phyloP scores from a whole-genome alignment of 2,888 invertebrate genomes.

The Cheilosia variabilis region DNA sequence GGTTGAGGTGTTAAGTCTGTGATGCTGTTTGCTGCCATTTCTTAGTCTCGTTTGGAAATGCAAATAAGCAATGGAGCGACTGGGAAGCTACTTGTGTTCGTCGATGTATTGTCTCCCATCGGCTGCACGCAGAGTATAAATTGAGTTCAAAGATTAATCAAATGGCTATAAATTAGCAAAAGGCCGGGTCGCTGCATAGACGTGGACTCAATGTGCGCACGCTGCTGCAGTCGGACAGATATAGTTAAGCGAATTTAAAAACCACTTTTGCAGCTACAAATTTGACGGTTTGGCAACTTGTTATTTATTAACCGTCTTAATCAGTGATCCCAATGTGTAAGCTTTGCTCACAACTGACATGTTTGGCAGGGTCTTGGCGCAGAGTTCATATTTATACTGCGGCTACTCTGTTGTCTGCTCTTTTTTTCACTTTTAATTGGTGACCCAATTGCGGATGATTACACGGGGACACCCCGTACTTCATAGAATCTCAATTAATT shows the following conservation, averaged over 20 bases:
- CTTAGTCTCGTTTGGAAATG: conserved; percentile 45
- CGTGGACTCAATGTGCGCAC: background rate
- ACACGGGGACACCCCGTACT: conserved; percentile 69
- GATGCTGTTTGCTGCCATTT: conserved; percentile 35
- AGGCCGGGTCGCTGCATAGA: conserved; percentile 7
- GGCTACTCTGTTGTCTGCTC: background rate
- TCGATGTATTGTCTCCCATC: conserved; percentile 50
- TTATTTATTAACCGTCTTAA: conserved; percentile 50
- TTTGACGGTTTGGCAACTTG: conserved; percentile 40
- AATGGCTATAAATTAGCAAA: conserved; percentile 68
- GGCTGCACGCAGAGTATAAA: conserved; percentile 62
- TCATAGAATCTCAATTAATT: conserved; percentile 74
- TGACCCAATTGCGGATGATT: conserved; percentile 73
- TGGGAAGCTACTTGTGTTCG: conserved; percentile 57
- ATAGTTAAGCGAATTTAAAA: background rate
- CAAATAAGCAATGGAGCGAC: conserved; percentile 36
- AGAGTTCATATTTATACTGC: conserved; percentile 23
- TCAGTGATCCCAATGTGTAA: conserved; percentile 18
- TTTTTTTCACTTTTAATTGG: conserved; percentile 49
- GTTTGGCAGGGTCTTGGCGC: conserved; percentile 5
- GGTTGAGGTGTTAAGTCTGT: conserved; percentile 64
- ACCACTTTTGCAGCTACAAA: conserved; percentile 37
- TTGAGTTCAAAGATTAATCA: conserved; percentile 71
- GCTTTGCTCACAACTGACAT: conserved; percentile 40
- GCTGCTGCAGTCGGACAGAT: too few species aligned